A percentile compares a stretch with the other conserved stretches of the same genome.
These are phyloP conservation scores for Malurus melanocephalus DNA, from an alignment of 2,113 vertebrate species.

Conservation along the genomic window DNA sequence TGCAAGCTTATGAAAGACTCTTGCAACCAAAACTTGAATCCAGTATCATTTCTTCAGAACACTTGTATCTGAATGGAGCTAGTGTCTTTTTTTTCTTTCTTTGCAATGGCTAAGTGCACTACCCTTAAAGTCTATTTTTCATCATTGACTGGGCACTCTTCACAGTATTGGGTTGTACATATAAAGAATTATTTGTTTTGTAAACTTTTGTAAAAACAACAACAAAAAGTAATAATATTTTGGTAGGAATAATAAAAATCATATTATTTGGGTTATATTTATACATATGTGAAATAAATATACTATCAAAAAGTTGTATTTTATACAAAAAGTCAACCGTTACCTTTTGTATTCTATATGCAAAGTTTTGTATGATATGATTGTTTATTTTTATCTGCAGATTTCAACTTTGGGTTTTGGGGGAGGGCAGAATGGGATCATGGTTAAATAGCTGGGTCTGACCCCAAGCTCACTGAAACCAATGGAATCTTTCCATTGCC, in stretches of 20 bases:
- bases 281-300: slow-evolving; percentile 85
- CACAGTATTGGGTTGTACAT: slow-evolving; percentile 77
- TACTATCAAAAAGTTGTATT: slow-evolving; percentile 81
- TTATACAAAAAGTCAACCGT: slow-evolving; percentile 79
- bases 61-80: background rate
- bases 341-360: slow-evolving; percentile 84
- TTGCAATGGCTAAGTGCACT: slow-evolving; percentile 56
- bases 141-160: slow-evolving; percentile 54
- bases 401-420: slow-evolving; percentile 62
- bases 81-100: slow-evolving; percentile 12
- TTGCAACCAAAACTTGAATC: slow-evolving; percentile 50
- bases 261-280: slow-evolving; percentile 88
- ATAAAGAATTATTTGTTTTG: slow-evolving; percentile 79
- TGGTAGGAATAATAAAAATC: slow-evolving; percentile 81
- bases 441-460: slow-evolving; percentile 59
- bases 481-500: slow-evolving; percentile 55
- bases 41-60: slow-evolving; percentile 33
- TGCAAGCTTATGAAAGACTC: slow-evolving; percentile 17
- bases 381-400: slow-evolving; percentile 78
- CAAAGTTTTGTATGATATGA: slow-evolving; percentile 78
- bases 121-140: slow-evolving; percentile 66
- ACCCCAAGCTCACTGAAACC: slow-evolving; percentile 44
- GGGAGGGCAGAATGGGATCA: slow-evolving; percentile 50
- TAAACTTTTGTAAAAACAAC: slow-evolving; percentile 86
- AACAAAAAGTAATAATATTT: slow-evolving; percentile 73